Evolutionary conservation across 2,888 invertebrate species (phyloP), one percentile per base, ranked within the genome.

Genomic region (Amphipyra tragopoginis): DNA sequence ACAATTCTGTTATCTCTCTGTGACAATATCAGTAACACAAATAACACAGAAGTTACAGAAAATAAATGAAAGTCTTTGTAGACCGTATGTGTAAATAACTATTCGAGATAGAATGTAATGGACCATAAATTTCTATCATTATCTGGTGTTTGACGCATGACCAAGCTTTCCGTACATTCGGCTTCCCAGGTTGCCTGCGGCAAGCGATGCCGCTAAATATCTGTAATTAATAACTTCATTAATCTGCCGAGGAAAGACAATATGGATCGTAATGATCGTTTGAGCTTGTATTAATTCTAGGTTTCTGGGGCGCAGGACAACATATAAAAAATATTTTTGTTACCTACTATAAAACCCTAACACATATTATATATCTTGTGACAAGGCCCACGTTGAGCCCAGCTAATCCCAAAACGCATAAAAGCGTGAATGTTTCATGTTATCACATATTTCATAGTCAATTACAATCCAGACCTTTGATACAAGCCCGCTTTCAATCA

Each of bases 401-500:
- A n/a, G 33, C 8, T 15, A 26, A 47, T 34, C 9, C 26, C 5
- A 29, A 59, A 65, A 53, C 21, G 21, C 42, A 42, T 34, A 13
- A 5, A 42, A 26, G 7, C 11, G 21, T 50, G 13, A n/a, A n/a
- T n/a, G n/a, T n/a, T n/a, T n/a, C 53, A 42, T n/a, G n/a, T 43
- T 47, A 26, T 3, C 50, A 11, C 29, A 43, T 42, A 44, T 29
- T n/a, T 44, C 26, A 34, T n/a, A n/a, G n/a, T n/a, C n/a, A n/a
- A n/a, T n/a, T n/a, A n/a, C 15, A 6, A 51, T 39, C 43, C 13
- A 43, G 8, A 42, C 21, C 36, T 53, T 21, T 44, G 53, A 38
- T 13, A 52, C 11, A 10, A 15, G 38, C 10, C n/a, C 14, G 26
- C 5, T 56, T 62, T 68, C 45, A 62, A 70, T 64, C 57, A 57